Evolutionary conservation across 37 sponge, comb jelly and placozoan genomes (phyloP).

Genomic region (Aphrocallistes beatrix): DNA sequence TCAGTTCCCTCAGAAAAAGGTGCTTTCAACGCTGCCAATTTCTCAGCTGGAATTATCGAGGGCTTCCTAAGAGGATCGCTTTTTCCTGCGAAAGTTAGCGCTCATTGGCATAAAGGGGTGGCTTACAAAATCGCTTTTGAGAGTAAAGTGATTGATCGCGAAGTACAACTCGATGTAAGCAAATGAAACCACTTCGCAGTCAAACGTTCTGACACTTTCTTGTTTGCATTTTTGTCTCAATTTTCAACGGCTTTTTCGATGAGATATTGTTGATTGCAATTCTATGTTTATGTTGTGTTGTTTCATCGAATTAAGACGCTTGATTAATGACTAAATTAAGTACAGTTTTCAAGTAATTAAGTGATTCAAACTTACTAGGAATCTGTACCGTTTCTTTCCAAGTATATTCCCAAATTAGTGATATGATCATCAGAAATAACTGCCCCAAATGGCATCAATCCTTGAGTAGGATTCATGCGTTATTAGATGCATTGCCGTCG

Average conservation of each 20-base stretch:
- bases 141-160: constrained; percentile 38
- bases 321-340: no score
- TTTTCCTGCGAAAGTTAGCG: constrained; percentile 60
- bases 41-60: constrained; percentile 82
- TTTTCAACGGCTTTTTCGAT: background rate
- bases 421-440: no score
- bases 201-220: background rate
- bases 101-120: constrained; percentile 46
- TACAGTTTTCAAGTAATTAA: no score
- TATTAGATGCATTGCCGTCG: no score
- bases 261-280: no score
- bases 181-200: background rate
- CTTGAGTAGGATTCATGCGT: no score
- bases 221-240: background rate
- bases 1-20: constrained; percentile 86
- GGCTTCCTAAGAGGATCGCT: constrained; percentile 60
- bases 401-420: no score
- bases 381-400: no score
- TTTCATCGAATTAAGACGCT: no score
- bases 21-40: constrained; percentile 87
- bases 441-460: no score
- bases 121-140: constrained; percentile 23
- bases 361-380: no score
- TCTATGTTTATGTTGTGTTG: no score
- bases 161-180: background rate